phyloP scores from a whole-genome alignment of 2,888 invertebrate species.

The Julus scandinavius region DNA sequence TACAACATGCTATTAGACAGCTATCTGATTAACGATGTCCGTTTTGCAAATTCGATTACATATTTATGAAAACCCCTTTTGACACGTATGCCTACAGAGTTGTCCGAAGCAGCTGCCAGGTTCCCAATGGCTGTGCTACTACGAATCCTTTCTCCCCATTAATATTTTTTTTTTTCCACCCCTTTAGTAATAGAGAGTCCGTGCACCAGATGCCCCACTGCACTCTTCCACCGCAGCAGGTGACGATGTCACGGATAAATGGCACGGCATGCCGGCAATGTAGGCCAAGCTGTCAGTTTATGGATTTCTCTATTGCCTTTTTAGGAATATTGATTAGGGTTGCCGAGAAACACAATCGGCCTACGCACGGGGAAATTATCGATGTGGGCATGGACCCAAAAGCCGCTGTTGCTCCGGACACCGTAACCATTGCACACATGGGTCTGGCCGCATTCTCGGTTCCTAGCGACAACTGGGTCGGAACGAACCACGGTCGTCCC shows the following conservation, averaged over 20 bases:
- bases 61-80: background rate
- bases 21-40: background rate
- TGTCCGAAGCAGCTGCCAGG: background rate
- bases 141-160: background rate
- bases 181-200: background rate
- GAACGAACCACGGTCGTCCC: background rate
- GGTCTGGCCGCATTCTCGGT: background rate
- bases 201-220: background rate
- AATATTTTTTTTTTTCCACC: background rate
- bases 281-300: slow-evolving; percentile 1
- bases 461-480: background rate
- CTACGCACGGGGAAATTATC: slow-evolving; percentile 10
- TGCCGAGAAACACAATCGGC: slow-evolving; percentile 29
- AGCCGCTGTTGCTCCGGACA: slow-evolving; percentile 34
- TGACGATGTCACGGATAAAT: background rate
- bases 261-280: background rate
- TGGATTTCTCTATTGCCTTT: slow-evolving; percentile 7
- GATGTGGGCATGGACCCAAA: slow-evolving; percentile 25
- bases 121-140: background rate
- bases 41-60: background rate
- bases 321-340: slow-evolving; percentile 32
- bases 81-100: background rate
- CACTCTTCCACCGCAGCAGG: background rate
- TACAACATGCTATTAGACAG: background rate
- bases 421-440: background rate